Conservation (phyloP, 2,797 vertebrate species). For the Rhincodon typus region DNA sequence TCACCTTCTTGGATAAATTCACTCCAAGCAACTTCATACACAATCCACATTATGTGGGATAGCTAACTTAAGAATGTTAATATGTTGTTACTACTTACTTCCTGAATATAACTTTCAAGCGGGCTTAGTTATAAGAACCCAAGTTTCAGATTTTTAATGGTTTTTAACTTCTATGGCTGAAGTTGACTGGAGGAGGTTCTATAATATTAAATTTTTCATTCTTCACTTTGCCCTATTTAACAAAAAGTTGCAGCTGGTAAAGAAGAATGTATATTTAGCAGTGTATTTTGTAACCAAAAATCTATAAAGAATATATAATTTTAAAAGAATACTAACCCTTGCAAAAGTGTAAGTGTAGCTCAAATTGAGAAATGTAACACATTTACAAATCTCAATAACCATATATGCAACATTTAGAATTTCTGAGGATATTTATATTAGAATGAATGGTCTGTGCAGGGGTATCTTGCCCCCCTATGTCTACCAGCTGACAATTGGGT, state of each 20-base stretch:
- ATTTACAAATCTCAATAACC: neutral
- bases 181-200: neutral
- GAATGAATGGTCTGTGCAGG: neutral
- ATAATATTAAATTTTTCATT: neutral
- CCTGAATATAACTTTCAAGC: neutral
- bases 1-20: neutral
- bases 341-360: neutral
- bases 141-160: constrained; percentile 25
- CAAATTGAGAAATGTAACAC: neutral
- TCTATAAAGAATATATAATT: constrained; percentile 34
- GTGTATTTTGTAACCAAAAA: constrained; percentile 31
- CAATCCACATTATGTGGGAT: neutral
- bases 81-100: neutral
- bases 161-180: neutral
- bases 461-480: neutral
- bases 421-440: neutral
- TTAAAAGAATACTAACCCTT: neutral
- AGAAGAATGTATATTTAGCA: constrained; percentile 20
- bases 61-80: neutral
- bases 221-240: constrained; percentile 1
- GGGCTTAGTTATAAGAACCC: neutral
- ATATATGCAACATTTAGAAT: neutral
- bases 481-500: neutral
- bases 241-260: neutral
- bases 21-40: neutral